Evolutionary conservation across 2,113 vertebrate genomes (phyloP).

Genomic region (Balaenoptera acutorostrata): DNA sequence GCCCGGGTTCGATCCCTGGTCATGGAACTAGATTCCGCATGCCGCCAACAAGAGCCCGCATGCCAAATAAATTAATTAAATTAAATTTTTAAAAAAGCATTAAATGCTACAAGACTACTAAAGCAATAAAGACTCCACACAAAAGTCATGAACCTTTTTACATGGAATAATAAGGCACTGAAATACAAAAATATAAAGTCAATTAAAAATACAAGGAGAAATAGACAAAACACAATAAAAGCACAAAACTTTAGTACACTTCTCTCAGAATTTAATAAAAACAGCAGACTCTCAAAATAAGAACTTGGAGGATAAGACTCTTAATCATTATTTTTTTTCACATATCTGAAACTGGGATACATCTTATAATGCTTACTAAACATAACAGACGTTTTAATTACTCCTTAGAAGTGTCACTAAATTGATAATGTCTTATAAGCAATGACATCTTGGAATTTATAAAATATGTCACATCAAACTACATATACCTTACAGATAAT

Average conservation of each 20-base stretch:
- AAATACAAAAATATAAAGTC: neutral
- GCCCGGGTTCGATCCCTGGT: neutral
- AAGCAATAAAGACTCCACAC: neutral
- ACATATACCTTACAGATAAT: neutral
- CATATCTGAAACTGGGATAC: neutral
- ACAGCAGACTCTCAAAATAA: neutral
- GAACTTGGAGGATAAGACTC: neutral
- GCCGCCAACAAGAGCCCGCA: neutral
- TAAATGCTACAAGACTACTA: neutral
- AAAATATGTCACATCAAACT: slow-evolving; percentile 25
- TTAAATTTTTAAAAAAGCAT: neutral
- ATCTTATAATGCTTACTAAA: neutral
- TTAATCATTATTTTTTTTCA: neutral
- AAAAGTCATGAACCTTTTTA: neutral
- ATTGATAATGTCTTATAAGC: neutral
- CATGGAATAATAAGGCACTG: neutral
- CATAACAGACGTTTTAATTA: neutral
- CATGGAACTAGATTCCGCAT: neutral
- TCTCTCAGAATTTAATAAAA: slow-evolving; percentile 10
- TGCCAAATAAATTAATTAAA: no score
- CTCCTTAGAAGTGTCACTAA: neutral
- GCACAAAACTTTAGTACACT: neutral
- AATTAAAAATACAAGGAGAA: slow-evolving; percentile 18
- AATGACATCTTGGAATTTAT: neutral
- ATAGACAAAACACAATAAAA: neutral